Base-by-base conservation (phyloP, 2,888 invertebrate species). In the Tipula helvola region DNA sequence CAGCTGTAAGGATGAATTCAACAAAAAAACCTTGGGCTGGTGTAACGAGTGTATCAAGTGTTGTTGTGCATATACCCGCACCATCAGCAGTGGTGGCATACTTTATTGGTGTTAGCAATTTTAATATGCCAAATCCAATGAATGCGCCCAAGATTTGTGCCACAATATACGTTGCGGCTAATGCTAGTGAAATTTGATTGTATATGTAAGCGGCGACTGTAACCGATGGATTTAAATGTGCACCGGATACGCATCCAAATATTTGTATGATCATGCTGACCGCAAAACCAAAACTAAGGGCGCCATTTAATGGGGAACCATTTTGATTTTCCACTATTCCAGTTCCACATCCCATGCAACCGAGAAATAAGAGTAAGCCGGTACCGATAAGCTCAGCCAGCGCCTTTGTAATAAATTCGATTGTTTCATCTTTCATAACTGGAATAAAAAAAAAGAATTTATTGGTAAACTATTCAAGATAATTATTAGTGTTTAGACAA, bases 171-270 rank as follows among this genome's bases (percentile, higher is more conserved):
- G 90, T 0, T 93, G 95, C 87, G 95, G 92, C 85, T 93, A 86
- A 12, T 18, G 52, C 89, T 28, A 90, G 87, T 0, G 90, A 88
- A 0, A 91, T 89, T 88, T 90, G 44, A 3, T 91, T 89, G 87
- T 91, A 92, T 44, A 92, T 87, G 10, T n/a, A 71, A 10, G 52
- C 44, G 41, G 18, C 28, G 3, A 95, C 90, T 0, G 96, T 95
- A 4, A 96, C 95, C 0, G 94, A 93, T 0, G 96, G 96, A 90
- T 96, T 96, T 89, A 96, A 91, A 89, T 95, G 96, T 0, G 95
- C 95, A 36, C 95, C 96, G 41, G 96, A 96, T 85, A 96, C 93
- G 89, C 96, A 96, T 2, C 95, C 96, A 88, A 96, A 95, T 39
- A 86, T 57, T 36, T 95, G 95, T 86, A 96, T 93, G 88, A 95